phyloP scores from a whole-genome alignment of 2,888 invertebrate species.

The Thysanoteuthis rhombus region DNA sequence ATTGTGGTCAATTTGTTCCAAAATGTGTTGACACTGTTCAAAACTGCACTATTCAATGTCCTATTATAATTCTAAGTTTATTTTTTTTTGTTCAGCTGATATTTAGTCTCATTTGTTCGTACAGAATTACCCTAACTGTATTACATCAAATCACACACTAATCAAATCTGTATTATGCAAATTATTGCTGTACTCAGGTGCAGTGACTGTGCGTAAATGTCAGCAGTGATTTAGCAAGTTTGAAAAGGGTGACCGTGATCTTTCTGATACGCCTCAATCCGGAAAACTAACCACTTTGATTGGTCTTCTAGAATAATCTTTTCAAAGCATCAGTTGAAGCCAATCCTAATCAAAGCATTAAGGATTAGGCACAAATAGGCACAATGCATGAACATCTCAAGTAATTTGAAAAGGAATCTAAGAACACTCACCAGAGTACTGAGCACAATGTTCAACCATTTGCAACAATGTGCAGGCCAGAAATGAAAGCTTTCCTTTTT shows the following conservation, averaged over 20 bases:
- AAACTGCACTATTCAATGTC: no score
- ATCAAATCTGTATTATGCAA: no score
- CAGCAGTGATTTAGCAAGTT: slow-evolving; percentile 14
- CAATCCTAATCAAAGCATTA: neutral
- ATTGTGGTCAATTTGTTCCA: no score
- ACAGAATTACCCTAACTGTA: no score
- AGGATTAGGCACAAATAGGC: neutral
- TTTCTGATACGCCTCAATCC: neutral
- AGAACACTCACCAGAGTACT: neutral
- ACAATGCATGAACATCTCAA: neutral
- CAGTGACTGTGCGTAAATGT: neutral
- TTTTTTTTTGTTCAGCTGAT: no score
- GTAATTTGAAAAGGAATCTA: neutral
- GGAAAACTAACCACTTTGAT: neutral
- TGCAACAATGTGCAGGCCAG: neutral
- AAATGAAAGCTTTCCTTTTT: neutral
- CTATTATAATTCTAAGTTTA: no score
- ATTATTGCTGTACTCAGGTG: neutral
- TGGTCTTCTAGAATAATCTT: neutral
- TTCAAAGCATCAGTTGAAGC: neutral
- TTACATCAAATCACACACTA: no score
- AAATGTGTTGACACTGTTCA: no score
- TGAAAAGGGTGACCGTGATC: neutral
- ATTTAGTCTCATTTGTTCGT: no score
- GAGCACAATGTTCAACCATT: neutral